Evolutionary conservation across 1,140 invertebrate genomes (phyloP).

Genomic region (Apis cerana): DNA sequence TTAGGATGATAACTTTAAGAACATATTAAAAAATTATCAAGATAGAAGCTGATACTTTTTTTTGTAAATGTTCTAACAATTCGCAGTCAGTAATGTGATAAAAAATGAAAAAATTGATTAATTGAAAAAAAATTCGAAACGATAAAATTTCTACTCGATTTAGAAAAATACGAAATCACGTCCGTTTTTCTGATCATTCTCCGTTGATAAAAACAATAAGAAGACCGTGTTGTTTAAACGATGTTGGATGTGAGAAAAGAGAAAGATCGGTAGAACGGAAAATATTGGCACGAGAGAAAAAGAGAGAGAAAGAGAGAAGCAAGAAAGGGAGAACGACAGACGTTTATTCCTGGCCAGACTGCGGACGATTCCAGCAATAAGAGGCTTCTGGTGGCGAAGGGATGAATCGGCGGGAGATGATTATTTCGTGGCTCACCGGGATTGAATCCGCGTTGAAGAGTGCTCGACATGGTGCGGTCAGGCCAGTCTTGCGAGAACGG

Average conservation of each 20-base stretch:
- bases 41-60: no score
- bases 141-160: no score
- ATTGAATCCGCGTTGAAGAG: slow-evolving; percentile 78
- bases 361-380: slow-evolving; percentile 64
- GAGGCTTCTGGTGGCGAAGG: slow-evolving; percentile 75
- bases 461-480: slow-evolving; percentile 73
- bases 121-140: no score
- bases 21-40: no score
- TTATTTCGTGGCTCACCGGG: slow-evolving; percentile 77
- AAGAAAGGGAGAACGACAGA: slow-evolving; percentile 55
- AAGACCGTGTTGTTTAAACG: not conserved
- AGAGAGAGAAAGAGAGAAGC: slow-evolving; percentile 47
- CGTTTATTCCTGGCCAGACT: slow-evolving; percentile 61
- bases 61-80: no score
- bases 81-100: no score
- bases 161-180: not conserved
- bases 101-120: no score
- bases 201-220: no score
- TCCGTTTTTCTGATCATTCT: not conserved
- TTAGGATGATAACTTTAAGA: no score
- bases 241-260: slow-evolving; percentile 44
- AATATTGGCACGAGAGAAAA: slow-evolving; percentile 33
- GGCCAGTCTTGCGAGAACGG: slow-evolving; percentile 67
- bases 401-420: slow-evolving; percentile 75
- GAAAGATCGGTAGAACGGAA: slow-evolving; percentile 17